Evolutionary conservation across 2,888 invertebrate species (phyloP), one percentile per base, ranked within the genome.

Genomic region (Aporophyla lueneburgensis): DNA sequence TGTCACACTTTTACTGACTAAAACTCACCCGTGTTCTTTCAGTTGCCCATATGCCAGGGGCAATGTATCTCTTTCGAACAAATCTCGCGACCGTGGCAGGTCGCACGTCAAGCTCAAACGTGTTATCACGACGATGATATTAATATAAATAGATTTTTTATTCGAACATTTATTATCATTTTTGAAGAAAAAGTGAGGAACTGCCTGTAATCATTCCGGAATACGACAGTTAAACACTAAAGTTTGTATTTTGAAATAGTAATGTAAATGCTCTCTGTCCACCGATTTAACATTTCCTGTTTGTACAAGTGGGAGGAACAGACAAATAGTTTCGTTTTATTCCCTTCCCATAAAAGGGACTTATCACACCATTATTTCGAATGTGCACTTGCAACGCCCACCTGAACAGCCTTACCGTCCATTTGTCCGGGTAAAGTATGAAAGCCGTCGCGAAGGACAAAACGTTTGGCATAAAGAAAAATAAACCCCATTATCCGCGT

Each of bases 391-490:
- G 74, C 86, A 82, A 59, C 63, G 46, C 56, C 65, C 61, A 74
- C 76, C 71, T 68, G 24, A 49, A 56, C 59, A 51, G 40, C 54
- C 61, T 21, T 27, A 51, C 40, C 33, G 33, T 27, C 71, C 58
- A 78, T 81, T 72, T 78, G 67, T 76, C 70, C 78, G 74, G 68
- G 68, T 84, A 84, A 83, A 76, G 66, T 46, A 74, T 72, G 76
- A 59, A 71, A 83, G 59, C 74, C 65, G 7, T 78, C 53, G 83
- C 51, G 74, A 69, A 78, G 61, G 72, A 81, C 67, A 76, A 74
- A 86, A 78, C 67, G 71, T 62, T 69, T 59, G 54, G 14, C 67
- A 79, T 81, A 78, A 76, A 81, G 78, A 77, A 81, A 84, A 81
- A 81, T 73, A 71, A 74, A 74, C 43, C 46, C 62, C 62, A 76